Evolutionary conservation across 2,888 invertebrate species (phyloP).

Genomic region (Hydrotaea diabolus): DNA sequence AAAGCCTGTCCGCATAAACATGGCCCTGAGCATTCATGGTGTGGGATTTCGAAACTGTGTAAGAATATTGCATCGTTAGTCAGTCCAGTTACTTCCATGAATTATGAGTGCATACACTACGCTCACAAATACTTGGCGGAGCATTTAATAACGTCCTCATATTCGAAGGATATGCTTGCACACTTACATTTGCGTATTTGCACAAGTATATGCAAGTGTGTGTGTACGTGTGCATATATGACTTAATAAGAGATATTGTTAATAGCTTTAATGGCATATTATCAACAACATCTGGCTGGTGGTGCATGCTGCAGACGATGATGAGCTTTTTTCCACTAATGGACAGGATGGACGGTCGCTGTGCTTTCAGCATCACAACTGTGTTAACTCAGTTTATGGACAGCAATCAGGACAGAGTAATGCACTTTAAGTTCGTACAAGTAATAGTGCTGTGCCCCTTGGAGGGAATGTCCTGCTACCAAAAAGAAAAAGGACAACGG

Average conservation of each 20-base stretch:
- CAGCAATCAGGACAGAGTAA: slow-evolving; percentile 30
- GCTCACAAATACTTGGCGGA: no score
- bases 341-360: background rate
- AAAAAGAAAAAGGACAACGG: background rate
- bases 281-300: slow-evolving; percentile 7
- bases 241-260: slow-evolving; percentile 1
- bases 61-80: background rate
- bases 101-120: background rate
- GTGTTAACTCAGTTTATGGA: slow-evolving; percentile 24
- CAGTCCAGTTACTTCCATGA: background rate
- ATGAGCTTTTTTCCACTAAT: slow-evolving; percentile 7
- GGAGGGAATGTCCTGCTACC: background rate
- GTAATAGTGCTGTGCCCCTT: background rate
- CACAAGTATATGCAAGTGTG: no score
- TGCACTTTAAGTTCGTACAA: slow-evolving; percentile 15
- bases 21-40: background rate
- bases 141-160: no score
- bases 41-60: background rate
- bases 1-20: no score
- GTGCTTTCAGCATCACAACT: slow-evolving; percentile 11
- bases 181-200: no score
- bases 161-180: no score
- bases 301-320: background rate
- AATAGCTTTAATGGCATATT: slow-evolving; percentile 34
- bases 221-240: no score